Base-by-base conservation (phyloP, 1,140 invertebrate genomes). In the Catajapyx aquilonaris region DNA sequence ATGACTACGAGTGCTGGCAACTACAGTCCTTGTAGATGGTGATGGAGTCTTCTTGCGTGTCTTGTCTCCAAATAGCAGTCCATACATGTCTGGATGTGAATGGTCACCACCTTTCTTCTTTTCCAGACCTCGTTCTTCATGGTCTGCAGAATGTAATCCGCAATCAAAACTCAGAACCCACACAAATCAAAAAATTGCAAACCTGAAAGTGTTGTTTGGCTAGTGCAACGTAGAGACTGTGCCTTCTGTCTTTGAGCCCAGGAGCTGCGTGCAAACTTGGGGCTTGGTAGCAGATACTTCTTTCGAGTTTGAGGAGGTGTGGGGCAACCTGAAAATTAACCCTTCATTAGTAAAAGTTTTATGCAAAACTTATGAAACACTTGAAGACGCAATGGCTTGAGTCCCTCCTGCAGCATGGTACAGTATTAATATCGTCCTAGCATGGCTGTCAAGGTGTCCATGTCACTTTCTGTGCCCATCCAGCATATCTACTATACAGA, bases 281-380 rank as follows among this genome's bases (percentile, higher is more conserved):
- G 23, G 23, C 23, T 28, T 28, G 13, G n/a, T n/a, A n/a, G n/a
- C n/a, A 28, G 23, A 28, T 28, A 9, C 23, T 28, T 28, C 23
- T 28, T 28, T 41, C 78, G 65, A 31, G 71, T 75, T 47, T 76
- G 76, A 0, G 78, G 78, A 28, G 78, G 78, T 16, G 78, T 81
- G 30, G 78, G 77, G 45, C 74, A 78, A 52, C 73, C 74, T 66
- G 46, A 31, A 49, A 34, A n/a, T n/a, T n/a, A n/a, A n/a, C n/a
- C n/a, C n/a, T n/a, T n/a, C n/a, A n/a, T n/a, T n/a, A n/a, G n/a
- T 11, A 16, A 36, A 19, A 25, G 18, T 9, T 23, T n/a, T 10
- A 28, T n/a, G 35, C 2, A 9, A 7, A 17, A 13, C 18, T 21
- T 22, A 22, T 36, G 35, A 36, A 4, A 18, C 1, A 22, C 18